Base-by-base conservation (phyloP, 2,113 vertebrate species). In the Galeopterus variegatus region DNA sequence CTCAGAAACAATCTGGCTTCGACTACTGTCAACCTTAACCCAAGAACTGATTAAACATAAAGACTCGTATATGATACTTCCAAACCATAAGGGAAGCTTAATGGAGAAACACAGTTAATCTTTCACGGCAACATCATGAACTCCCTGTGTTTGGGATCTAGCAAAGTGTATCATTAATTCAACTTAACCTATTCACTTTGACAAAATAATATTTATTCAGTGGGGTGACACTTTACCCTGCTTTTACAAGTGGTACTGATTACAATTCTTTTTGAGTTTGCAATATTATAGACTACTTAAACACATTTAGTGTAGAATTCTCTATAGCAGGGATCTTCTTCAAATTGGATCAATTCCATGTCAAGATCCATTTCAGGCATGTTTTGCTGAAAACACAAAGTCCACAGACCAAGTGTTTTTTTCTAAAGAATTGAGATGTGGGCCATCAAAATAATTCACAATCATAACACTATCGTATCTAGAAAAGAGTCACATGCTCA, bases 151-250 rank as follows among this genome's bases (percentile, higher is more conserved):
- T 88, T 76, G 64, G 81, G 56, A 10, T 88, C 65, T 41, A 58
- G 50, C 4, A 75, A 69, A 21, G 17, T 6, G 28, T 28, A 50
- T 52, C 36, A 60, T 52, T 76, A 69, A 28, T 80, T 93, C 58
- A 76, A 79, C 17, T 76, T 93, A 77, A 58, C 36, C 41, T 94
- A 56, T 28, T 93, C 52, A 72, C 70, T 93, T 90, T 58, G 81
- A 77, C 60, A 92, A 73, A 93, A 64, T 72, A 82, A 82, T 79
- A 87, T 95, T 93, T 93, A 80, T 80, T 95, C 82, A 95, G 48
- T 52, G 83, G 89, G 60, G 28, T n/a, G 56, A 64, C 41, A 84
- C 60, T 73, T 93, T 84, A 75, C 79, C 75, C 56, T 97, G 72
- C 81, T 89, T 93, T 87, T 36, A 65, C 7, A 90, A 94, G 76